Evolutionary conservation across 2,888 invertebrate genomes (phyloP), one percentile per base, ranked within the genome.

Genomic region (Muschampia plurimacula): DNA sequence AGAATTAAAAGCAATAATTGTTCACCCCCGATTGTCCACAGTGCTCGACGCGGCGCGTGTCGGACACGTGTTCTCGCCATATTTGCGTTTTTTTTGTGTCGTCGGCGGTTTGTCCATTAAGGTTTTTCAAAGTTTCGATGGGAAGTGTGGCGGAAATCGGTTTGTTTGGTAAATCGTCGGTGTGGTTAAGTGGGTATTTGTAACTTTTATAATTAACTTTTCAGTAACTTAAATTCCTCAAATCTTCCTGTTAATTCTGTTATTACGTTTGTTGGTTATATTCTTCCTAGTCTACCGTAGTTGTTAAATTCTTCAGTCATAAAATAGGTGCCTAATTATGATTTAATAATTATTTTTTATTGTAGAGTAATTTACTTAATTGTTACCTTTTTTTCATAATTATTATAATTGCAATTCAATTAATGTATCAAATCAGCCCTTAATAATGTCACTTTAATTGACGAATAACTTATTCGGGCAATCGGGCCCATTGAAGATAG

Each of bases 1-100:
- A 65, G n/a, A n/a, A 49, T 64, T 46, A 55, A 41, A 15, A 39
- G 55, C 55, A 55, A 67, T 55, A 55, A 67, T 67, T 67, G 59
- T 28, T 44, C 32, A 32, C 46, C 67, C 67, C 44, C 59, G 46
- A 57, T 44, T 67, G 67, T 67, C 44, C 44, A 28, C 32, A 44
- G 44, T 59, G 10, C 55, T 67, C 57, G 44, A 67, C 39, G 10
- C 22, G 57, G 57, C 67, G 67, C 60, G 60, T 60, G 68, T 4
- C 36, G n/a, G 60, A 36, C 68, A 68, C 68, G 68, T 68, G 68
- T 59, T 60, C 15, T 44, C 36, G 59, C 60, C 60, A 46, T 60
- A 60, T 68, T 68, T 68, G 68, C 46, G 46, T 22, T 22, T 59
- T 59, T 67, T 52, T 55, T 46, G 64, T 57, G 57, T 57, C 62